A percentile compares a stretch with the other conserved stretches of the same genome.
Conservation (phyloP, 2,888 invertebrate genomes). For the Sphaerophoria rueppellii region DNA sequence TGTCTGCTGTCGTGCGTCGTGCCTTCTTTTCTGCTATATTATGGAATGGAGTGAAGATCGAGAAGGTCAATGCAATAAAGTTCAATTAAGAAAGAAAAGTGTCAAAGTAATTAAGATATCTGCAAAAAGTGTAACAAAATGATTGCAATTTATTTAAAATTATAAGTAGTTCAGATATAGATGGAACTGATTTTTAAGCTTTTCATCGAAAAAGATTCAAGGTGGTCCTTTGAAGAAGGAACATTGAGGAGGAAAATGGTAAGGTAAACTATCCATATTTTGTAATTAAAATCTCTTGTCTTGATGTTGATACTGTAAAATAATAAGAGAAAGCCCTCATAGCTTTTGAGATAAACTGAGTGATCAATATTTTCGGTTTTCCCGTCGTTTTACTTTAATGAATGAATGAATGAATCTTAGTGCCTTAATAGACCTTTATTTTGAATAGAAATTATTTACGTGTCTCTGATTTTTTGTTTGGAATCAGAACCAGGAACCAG, state of each 20-base stretch:
- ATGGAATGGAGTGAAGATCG: background rate
- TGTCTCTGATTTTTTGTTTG: background rate
- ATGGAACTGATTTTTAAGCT: conserved; percentile 67
- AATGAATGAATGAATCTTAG: background rate
- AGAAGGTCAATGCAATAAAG: conserved; percentile 9
- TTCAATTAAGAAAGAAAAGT: conserved; percentile 24
- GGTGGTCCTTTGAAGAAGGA: conserved; percentile 79
- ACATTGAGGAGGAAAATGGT: conserved; percentile 82
- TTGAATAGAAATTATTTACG: background rate
- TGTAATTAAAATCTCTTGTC: background rate
- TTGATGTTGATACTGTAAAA: background rate
- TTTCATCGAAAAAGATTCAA: conserved; percentile 77
- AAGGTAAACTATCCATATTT: conserved; percentile 74
- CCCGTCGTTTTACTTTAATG: background rate
- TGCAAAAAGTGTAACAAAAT: conserved; percentile 38
- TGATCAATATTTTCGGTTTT: background rate
- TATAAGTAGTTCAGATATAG: conserved; percentile 39
- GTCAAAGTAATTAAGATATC: conserved; percentile 44
- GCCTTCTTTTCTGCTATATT: background rate
- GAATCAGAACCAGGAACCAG: background rate
- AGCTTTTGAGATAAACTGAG: background rate
- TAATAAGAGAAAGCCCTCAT: too few relatives aligned
- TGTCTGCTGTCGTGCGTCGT: conserved; percentile 7
- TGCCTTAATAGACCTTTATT: background rate
- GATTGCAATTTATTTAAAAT: conserved; percentile 54